Conservation (phyloP, 2,113 vertebrate species). For the Pogona vitticeps region DNA sequence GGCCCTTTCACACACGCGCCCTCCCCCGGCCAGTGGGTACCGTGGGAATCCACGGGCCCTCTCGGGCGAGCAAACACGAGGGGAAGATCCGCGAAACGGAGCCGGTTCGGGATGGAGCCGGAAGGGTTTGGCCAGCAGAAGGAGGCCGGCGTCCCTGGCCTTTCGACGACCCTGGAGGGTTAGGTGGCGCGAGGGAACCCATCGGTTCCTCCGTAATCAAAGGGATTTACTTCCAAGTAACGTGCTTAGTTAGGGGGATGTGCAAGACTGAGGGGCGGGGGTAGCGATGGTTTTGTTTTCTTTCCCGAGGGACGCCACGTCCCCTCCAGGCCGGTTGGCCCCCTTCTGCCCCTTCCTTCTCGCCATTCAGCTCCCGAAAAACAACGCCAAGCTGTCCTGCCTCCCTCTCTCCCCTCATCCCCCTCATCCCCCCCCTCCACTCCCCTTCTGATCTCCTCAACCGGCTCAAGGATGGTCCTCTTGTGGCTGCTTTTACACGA, state of each 20-base stretch:
- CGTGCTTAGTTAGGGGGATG: no score
- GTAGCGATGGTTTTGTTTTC: not conserved
- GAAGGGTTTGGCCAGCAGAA: no score
- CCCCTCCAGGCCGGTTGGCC: not conserved
- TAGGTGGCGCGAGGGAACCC: not conserved
- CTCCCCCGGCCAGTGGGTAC: no score
- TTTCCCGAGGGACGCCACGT: not conserved
- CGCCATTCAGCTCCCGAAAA: not conserved
- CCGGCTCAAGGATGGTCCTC: not conserved
- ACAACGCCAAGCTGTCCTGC: not conserved
- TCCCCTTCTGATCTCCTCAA: not conserved
- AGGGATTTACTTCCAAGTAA: not conserved
- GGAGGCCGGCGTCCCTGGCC: not conserved
- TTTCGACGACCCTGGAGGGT: not conserved
- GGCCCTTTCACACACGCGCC: no score
- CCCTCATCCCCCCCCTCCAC: no score
- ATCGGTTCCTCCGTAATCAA: not conserved
- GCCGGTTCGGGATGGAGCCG: no score
- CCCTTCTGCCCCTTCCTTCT: not conserved
- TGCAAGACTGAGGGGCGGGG: fast-evolving
- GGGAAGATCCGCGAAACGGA: no score
- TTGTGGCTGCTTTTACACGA: not conserved
- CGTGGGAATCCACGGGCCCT: no score
- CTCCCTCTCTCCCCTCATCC: not conserved
- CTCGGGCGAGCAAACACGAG: not conserved